Percentiles rank a stretch among this genome's conserved stretches.
phyloP scores from a whole-genome alignment of 2,113 vertebrate genomes.

The Scomber colias region DNA sequence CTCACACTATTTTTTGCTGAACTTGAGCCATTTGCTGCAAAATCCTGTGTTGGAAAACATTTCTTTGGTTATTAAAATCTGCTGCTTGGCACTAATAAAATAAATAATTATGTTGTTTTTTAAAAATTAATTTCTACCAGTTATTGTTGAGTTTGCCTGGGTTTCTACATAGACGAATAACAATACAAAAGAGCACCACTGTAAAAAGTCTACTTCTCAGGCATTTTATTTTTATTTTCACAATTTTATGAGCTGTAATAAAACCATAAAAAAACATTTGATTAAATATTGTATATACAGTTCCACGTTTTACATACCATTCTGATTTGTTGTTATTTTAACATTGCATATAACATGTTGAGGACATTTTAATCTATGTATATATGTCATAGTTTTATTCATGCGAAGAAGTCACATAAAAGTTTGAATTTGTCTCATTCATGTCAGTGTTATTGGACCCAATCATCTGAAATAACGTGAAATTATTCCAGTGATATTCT shows the following conservation, averaged over 20 bases:
- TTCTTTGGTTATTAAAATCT: too few species aligned
- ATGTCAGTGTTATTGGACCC: neutral
- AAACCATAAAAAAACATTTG: too few species aligned
- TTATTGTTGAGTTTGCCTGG: neutral
- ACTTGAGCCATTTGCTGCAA: neutral
- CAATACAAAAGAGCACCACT: neutral
- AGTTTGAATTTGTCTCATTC: neutral
- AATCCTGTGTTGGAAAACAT: neutral
- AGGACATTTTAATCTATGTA: neutral
- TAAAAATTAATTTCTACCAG: neutral
- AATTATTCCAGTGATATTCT: neutral
- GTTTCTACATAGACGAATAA: neutral
- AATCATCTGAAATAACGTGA: neutral
- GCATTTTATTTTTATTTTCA: neutral
- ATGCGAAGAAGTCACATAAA: neutral
- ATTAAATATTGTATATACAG: too few species aligned
- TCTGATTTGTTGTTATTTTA: neutral
- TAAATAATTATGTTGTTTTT: neutral
- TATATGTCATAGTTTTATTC: neutral
- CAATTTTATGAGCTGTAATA: neutral
- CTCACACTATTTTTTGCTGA: constrained; percentile 2
- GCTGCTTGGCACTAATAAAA: neutral
- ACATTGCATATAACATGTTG: neutral
- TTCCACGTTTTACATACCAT: too few species aligned
- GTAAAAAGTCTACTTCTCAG: neutral